Evolutionary conservation across 2,888 invertebrate species (phyloP).

Genomic region (Drosophila pegasa): DNA sequence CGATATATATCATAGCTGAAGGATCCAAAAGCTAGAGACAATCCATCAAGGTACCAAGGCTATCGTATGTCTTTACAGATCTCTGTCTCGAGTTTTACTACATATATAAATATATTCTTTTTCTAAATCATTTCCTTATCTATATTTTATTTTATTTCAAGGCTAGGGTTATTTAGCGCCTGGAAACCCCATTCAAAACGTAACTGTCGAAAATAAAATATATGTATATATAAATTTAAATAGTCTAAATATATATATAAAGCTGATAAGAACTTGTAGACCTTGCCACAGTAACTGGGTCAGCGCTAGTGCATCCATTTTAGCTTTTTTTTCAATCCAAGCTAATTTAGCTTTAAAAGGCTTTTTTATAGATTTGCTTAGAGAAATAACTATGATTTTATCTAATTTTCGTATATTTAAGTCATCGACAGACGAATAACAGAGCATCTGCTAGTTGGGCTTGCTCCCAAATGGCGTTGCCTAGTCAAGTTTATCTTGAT

Average conservation of each 20-base stretch:
- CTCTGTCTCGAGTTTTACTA: too few species aligned
- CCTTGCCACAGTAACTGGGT: slow-evolving; percentile 60
- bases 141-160: not conserved
- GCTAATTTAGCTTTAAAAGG: not conserved
- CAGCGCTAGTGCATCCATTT: slow-evolving; percentile 15
- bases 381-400: not conserved
- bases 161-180: not conserved
- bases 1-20: too few species aligned
- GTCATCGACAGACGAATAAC: not conserved
- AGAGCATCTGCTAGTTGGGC: not conserved
- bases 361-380: not conserved
- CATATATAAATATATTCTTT: too few species aligned
- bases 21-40: too few species aligned
- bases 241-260: slow-evolving; percentile 3
- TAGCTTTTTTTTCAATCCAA: slow-evolving; percentile 9
- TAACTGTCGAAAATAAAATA: not conserved
- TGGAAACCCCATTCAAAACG: not conserved
- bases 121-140: not conserved
- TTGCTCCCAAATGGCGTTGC: not conserved
- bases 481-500: not conserved
- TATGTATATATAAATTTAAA: not conserved
- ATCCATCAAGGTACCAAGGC: too few species aligned
- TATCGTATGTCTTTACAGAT: too few species aligned
- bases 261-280: slow-evolving; percentile 15
- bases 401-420: too few species aligned